Conservation (phyloP, 2,888 invertebrate species). For the Blastobasis lacticolella region DNA sequence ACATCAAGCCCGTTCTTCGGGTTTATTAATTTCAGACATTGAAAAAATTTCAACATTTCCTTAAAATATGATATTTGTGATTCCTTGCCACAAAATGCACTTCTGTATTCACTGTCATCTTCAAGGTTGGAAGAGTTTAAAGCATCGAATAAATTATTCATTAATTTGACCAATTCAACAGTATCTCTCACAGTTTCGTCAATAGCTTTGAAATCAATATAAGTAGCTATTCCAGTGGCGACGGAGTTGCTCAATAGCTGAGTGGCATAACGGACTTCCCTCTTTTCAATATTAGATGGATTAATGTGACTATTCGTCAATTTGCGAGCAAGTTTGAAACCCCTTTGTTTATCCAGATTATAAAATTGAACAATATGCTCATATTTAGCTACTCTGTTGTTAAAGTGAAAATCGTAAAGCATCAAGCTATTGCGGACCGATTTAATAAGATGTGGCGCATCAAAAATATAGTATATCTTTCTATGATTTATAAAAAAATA, state of each 20-base stretch:
- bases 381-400: conserved; percentile 1
- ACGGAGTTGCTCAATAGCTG: conserved; percentile 27
- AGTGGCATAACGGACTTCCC: conserved; percentile 14
- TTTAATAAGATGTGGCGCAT: conserved; percentile 25
- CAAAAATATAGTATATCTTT: conserved; percentile 23
- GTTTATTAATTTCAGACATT: conserved; percentile 7
- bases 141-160: conserved; percentile 17
- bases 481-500: neutral
- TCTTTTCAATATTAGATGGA: conserved; percentile 19
- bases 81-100: conserved; percentile 13
- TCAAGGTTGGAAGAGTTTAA: conserved; percentile 13
- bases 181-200: conserved; percentile 11
- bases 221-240: conserved; percentile 19
- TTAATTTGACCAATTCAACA: conserved; percentile 10
- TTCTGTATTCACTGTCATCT: conserved; percentile 3
- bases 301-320: conserved; percentile 23
- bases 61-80: conserved; percentile 12
- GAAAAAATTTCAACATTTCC: conserved; percentile 12
- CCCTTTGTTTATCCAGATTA: conserved; percentile 16
- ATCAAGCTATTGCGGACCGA: conserved; percentile 20
- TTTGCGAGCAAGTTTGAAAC: conserved; percentile 21
- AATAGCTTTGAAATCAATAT: conserved; percentile 10
- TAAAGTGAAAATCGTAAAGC: conserved; percentile 21
- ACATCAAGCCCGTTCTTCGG: conserved; percentile 1
- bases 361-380: conserved; percentile 13